phyloP scores from a whole-genome alignment of 2,888 invertebrate species.

The Callinectes sapidus region DNA sequence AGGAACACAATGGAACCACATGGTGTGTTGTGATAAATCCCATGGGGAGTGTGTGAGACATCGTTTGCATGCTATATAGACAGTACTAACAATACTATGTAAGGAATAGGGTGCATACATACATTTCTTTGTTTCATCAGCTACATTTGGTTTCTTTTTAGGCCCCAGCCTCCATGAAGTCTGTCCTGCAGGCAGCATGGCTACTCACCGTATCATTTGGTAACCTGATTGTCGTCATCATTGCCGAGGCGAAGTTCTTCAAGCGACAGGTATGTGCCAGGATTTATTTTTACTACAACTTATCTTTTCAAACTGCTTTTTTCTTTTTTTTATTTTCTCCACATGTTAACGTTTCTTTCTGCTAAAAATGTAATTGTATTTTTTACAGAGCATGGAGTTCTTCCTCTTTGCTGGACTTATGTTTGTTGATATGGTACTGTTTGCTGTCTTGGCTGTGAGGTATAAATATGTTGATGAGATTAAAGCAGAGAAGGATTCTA shows the following conservation, averaged over 20 bases:
- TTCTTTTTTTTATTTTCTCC: neutral
- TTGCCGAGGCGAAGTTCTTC: slow-evolving; percentile 87
- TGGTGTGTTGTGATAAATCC: too few species aligned
- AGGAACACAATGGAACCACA: too few species aligned
- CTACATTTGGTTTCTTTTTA: slow-evolving; percentile 76
- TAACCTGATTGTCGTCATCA: slow-evolving; percentile 92
- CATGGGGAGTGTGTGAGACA: neutral
- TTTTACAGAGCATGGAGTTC: slow-evolving; percentile 88
- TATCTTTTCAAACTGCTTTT: neutral
- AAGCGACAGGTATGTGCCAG: slow-evolving; percentile 82
- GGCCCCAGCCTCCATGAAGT: slow-evolving; percentile 95
- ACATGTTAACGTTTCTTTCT: neutral
- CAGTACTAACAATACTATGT: neutral
- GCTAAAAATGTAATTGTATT: slow-evolving; percentile 29
- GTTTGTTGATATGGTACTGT: slow-evolving; percentile 88
- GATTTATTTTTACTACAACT: neutral
- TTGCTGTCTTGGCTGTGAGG: slow-evolving; percentile 84
- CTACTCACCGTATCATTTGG: slow-evolving; percentile 94
- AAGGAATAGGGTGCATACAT: neutral
- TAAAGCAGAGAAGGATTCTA: neutral
- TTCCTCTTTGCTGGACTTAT: slow-evolving; percentile 91
- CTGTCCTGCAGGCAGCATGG: slow-evolving; percentile 94
- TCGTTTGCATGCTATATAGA: neutral
- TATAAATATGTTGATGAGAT: slow-evolving; percentile 58
- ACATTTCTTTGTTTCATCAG: neutral